Evolutionary conservation across 2,113 vertebrate species (phyloP).

Genomic region (Ranitomeya variabilis): DNA sequence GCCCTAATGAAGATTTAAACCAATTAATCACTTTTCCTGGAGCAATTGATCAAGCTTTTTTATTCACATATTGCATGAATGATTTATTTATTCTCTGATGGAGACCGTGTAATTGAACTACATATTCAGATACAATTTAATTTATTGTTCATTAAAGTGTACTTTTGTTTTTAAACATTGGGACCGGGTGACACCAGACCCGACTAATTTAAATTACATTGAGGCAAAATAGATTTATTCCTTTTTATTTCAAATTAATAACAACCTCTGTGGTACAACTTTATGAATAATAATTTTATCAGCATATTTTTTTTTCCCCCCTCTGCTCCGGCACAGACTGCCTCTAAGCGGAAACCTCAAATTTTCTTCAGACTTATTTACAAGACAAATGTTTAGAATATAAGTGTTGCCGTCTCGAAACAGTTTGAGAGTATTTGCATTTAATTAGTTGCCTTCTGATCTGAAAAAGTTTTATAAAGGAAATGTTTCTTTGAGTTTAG

Average conservation of each 20-base stretch:
- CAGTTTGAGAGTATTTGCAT: slow-evolving; percentile 28
- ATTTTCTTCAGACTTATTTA: slow-evolving; percentile 42
- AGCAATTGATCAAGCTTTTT: slow-evolving; percentile 59
- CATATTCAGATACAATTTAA: slow-evolving; percentile 62
- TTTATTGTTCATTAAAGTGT: slow-evolving; percentile 54
- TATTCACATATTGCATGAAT: slow-evolving; percentile 56
- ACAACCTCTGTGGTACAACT: slow-evolving; percentile 53
- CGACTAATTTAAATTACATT: slow-evolving; percentile 61
- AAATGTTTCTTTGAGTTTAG: background rate
- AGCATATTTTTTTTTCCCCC: slow-evolving; percentile 57
- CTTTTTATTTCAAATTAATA: slow-evolving; percentile 58
- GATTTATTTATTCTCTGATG: slow-evolving; percentile 61
- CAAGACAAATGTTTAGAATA: slow-evolving; percentile 14
- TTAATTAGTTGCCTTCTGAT: slow-evolving; percentile 3
- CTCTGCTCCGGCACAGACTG: slow-evolving; percentile 51
- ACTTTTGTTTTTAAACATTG: slow-evolving; percentile 57
- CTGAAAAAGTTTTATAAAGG: background rate
- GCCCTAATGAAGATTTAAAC: slow-evolving; percentile 47
- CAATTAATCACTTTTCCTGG: slow-evolving; percentile 61
- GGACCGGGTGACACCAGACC: slow-evolving; percentile 57
- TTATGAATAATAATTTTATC: slow-evolving; percentile 56
- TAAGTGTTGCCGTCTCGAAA: slow-evolving; percentile 33
- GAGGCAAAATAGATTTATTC: slow-evolving; percentile 62
- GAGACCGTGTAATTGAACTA: slow-evolving; percentile 59
- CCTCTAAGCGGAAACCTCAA: slow-evolving; percentile 47